Percentiles rank a stretch among this genome's conserved stretches.
Conservation (phyloP, 2,113 vertebrate species). For the Tragelaphus imberbis region DNA sequence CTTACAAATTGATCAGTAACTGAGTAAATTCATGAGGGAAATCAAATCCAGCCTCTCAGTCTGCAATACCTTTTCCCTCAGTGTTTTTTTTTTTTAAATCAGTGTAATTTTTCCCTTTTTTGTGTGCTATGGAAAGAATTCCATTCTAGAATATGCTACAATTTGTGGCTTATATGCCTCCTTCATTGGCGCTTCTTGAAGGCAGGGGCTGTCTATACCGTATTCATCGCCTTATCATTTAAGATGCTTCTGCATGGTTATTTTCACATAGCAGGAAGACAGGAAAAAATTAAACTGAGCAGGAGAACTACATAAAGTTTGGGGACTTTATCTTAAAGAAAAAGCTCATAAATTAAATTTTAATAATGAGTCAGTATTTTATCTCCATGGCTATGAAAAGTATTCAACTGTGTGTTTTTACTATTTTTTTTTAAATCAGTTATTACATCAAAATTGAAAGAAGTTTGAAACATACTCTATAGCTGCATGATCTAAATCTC, state of each 20-base stretch:
- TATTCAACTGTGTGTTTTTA: background rate
- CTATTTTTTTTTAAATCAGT: background rate
- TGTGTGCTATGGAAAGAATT: background rate
- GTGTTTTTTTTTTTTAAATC: background rate
- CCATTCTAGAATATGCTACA: background rate
- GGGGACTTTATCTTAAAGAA: background rate
- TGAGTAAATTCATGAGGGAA: background rate
- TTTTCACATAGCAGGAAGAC: background rate
- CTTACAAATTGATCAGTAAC: conserved; percentile 2
- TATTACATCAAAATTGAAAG: background rate
- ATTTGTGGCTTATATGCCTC: background rate
- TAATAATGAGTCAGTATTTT: background rate
- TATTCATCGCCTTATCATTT: background rate
- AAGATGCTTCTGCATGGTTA: background rate
- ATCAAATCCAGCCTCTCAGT: background rate
- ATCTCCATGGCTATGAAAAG: background rate
- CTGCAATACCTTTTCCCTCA: background rate
- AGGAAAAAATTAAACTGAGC: background rate
- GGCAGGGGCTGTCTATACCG: rapidly evolving
- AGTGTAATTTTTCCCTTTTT: background rate
- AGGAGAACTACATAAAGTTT: background rate
- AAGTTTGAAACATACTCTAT: background rate
- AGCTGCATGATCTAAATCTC: background rate
- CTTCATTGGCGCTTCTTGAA: too few species aligned
- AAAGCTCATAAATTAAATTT: background rate